These are phyloP conservation scores for Herpailurus yagouaroundi DNA, from an alignment of 2,113 vertebrate species.

Conservation along the genomic window DNA sequence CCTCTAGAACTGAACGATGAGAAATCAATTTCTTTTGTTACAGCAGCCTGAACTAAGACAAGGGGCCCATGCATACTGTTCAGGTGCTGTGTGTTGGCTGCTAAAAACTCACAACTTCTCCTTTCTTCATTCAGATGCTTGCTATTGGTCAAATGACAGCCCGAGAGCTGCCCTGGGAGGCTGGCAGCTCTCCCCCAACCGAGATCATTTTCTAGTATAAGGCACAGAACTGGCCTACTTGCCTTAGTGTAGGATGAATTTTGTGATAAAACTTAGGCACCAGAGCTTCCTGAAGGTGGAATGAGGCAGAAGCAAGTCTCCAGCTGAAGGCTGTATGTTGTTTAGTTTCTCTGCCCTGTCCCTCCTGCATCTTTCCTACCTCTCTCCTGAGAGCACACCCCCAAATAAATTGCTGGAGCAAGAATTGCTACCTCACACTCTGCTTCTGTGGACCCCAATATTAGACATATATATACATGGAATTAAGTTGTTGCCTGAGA, in stretches of 20 bases:
- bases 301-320: background rate
- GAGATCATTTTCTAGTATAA: background rate
- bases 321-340: fast-evolving
- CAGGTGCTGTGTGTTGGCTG: background rate
- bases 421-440: background rate
- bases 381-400: background rate
- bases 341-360: background rate
- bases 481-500: background rate
- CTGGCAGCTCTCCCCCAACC: fast-evolving
- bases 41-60: background rate
- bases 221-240: background rate
- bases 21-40: background rate
- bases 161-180: fast-evolving
- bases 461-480: background rate
- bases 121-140: background rate
- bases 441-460: background rate
- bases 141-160: fast-evolving
- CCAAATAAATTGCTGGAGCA: no score
- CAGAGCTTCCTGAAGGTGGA: background rate
- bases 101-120: background rate
- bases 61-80: no score
- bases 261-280: background rate
- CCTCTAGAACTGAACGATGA: background rate
- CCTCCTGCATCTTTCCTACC: background rate
- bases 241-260: background rate